phyloP scores from a whole-genome alignment of 2,113 vertebrate species.

The Azemiops feae region DNA sequence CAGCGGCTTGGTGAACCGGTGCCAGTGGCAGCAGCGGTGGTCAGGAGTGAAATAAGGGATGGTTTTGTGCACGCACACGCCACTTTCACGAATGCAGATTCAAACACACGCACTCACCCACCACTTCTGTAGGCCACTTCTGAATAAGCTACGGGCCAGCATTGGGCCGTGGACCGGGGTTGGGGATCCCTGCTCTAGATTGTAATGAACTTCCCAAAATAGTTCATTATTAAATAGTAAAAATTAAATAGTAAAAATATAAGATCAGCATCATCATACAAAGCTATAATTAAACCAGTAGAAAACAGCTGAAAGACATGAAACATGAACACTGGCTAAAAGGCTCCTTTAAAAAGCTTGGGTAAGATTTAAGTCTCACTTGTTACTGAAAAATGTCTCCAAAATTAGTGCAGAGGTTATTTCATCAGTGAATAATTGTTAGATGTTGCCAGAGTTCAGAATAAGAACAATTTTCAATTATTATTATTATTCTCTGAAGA shows the following conservation, averaged over 20 bases:
- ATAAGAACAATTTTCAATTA: background rate
- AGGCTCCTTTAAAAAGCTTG: background rate
- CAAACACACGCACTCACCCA: background rate
- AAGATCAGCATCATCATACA: background rate
- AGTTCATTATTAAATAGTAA: no score
- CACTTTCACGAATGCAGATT: background rate
- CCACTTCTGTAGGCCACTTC: background rate
- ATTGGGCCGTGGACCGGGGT: background rate
- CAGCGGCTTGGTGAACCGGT: background rate
- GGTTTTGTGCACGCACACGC: background rate
- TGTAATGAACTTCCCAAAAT: background rate
- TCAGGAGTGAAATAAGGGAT: background rate
- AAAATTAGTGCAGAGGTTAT: background rate
- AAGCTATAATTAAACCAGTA: background rate
- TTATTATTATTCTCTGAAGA: background rate
- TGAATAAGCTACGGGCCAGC: background rate
- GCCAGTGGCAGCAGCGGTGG: rapidly evolving
- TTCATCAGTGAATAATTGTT: background rate
- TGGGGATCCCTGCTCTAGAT: background rate
- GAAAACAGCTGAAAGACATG: background rate
- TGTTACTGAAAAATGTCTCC: background rate
- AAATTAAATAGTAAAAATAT: background rate
- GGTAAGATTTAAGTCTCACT: background rate
- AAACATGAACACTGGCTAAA: background rate
- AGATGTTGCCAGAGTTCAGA: background rate